Percentiles rank a stretch among this genome's conserved stretches.
phyloP scores from a whole-genome alignment of 2,113 vertebrate species.

The Chloropsis hardwickii region DNA sequence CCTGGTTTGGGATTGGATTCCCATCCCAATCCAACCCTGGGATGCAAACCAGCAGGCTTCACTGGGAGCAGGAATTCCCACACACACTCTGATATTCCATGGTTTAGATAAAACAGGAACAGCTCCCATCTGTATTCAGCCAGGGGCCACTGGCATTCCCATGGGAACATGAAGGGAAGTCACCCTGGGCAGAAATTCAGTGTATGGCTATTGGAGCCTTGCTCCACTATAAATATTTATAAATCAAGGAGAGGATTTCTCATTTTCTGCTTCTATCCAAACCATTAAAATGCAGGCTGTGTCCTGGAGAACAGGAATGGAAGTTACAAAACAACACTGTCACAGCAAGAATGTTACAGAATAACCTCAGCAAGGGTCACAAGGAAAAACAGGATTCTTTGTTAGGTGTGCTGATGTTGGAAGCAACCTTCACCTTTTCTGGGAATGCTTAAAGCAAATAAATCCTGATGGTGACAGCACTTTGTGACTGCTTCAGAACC shows the following conservation, averaged over 20 bases:
- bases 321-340: background rate
- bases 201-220: background rate
- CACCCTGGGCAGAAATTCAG: background rate
- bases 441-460: background rate
- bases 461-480: background rate
- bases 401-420: background rate
- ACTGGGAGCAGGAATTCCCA: background rate
- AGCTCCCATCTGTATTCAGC: background rate
- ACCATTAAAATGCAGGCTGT: background rate
- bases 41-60: background rate
- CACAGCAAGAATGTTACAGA: background rate
- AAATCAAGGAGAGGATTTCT: background rate
- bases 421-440: background rate
- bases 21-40: background rate
- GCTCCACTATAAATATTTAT: constrained; percentile 13
- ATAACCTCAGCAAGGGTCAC: background rate
- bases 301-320: background rate
- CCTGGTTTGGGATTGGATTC: background rate
- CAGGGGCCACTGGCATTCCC: background rate
- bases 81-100: background rate
- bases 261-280: background rate
- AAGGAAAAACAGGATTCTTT: background rate
- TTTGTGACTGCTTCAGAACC: background rate
- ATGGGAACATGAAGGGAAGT: constrained; percentile 18
- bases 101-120: background rate